These are phyloP conservation scores for Helostoma temminkii DNA, from an alignment of 2,797 vertebrate genomes.

Conservation along the genomic window DNA sequence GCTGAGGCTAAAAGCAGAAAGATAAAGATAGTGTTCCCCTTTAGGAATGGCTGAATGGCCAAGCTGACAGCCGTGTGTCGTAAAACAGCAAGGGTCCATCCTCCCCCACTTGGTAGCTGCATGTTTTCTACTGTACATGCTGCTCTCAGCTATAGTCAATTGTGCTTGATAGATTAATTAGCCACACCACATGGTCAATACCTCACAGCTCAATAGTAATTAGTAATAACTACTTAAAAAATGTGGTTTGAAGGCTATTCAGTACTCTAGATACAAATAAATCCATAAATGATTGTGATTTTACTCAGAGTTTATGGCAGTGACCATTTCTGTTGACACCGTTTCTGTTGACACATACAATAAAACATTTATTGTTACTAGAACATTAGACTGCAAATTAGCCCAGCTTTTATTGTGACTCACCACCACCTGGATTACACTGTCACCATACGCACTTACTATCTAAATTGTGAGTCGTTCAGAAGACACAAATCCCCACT, in stretches of 20 bases:
- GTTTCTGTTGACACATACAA: not conserved
- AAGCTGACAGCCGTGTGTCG: slow-evolving; percentile 41
- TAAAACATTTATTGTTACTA: slow-evolving; percentile 20
- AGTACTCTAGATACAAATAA: slow-evolving; percentile 5
- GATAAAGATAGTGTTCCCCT: slow-evolving; percentile 62
- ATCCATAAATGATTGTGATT: slow-evolving; percentile 16
- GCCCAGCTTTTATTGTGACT: slow-evolving; percentile 22
- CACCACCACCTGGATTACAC: slow-evolving; percentile 21
- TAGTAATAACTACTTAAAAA: slow-evolving; percentile 47
- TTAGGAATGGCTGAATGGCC: slow-evolving; percentile 49
- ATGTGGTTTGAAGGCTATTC: slow-evolving; percentile 34
- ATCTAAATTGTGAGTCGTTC: slow-evolving; percentile 48
- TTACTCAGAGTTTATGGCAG: slow-evolving; percentile 6
- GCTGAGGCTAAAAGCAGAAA: slow-evolving; percentile 44
- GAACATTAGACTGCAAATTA: slow-evolving; percentile 27
- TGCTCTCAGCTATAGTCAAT: slow-evolving; percentile 65
- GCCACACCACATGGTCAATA: slow-evolving; percentile 65
- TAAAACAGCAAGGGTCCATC: slow-evolving; percentile 42
- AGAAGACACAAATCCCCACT: not conserved
- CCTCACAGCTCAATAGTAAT: slow-evolving; percentile 67
- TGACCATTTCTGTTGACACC: slow-evolving; percentile 2
- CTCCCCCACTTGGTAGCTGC: slow-evolving; percentile 42
- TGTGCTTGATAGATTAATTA: slow-evolving; percentile 76
- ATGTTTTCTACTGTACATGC: slow-evolving; percentile 47
- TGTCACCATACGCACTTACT: slow-evolving; percentile 30